Conservation (phyloP, 2,113 vertebrate species). For the Capreolus pygargus region DNA sequence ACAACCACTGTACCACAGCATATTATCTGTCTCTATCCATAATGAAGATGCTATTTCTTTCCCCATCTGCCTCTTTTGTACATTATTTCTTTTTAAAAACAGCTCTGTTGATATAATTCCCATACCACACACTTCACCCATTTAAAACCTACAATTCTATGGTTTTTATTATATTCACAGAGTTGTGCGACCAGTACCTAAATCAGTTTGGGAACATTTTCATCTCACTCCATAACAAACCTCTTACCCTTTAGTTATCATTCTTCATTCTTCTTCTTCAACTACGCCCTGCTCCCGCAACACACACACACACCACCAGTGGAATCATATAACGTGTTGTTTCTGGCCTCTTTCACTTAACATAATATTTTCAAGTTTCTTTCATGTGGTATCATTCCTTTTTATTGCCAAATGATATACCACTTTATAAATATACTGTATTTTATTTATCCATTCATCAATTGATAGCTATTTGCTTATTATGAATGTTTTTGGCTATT, state of each 20-base stretch:
- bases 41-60: background rate
- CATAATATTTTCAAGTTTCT: background rate
- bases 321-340: background rate
- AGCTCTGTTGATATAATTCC: background rate
- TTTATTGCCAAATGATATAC: background rate
- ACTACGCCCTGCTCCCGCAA: fast-evolving
- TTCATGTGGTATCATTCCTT: background rate
- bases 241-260: background rate
- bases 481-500: background rate
- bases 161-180: background rate
- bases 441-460: background rate
- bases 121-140: background rate
- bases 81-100: background rate
- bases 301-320: background rate
- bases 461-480: background rate
- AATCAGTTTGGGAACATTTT: background rate
- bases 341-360: background rate
- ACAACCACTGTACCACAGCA: background rate
- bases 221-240: background rate
- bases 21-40: background rate
- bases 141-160: background rate
- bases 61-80: background rate
- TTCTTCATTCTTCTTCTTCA: background rate
- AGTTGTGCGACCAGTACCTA: background rate
- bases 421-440: background rate